A percentile compares a stretch with the other conserved stretches of the same genome.
These are phyloP conservation scores for Gonocerus acuteangulatus DNA, from an alignment of 2,888 invertebrate species.

Conservation along the genomic window DNA sequence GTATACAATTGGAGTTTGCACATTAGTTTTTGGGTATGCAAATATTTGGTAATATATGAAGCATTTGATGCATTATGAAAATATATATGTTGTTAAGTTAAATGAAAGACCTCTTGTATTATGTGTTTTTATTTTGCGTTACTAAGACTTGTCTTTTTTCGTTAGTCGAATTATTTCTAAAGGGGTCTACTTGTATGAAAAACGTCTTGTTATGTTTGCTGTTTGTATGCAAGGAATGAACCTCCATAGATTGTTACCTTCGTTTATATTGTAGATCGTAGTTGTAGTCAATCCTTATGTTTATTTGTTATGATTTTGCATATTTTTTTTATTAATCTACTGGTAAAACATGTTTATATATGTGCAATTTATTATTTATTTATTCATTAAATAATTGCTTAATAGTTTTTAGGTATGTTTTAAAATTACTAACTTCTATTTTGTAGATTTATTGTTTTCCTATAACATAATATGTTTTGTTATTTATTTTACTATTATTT, in stretches of 20 bases:
- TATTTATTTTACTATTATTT: no score
- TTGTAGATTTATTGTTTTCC: no score
- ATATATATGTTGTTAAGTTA: constrained; percentile 1
- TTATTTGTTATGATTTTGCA: no score
- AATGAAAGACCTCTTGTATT: constrained; percentile 7
- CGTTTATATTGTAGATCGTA: not conserved
- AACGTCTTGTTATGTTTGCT: not conserved
- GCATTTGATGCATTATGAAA: constrained; percentile 23
- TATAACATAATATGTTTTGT: no score
- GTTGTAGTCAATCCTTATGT: no score
- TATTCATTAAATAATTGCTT: no score
- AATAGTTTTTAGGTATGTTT: no score
- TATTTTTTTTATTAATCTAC: no score
- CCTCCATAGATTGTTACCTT: not conserved
- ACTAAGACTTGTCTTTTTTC: not conserved
- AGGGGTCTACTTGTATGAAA: no score
- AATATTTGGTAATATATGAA: constrained; percentile 1
- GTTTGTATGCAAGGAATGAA: not conserved
- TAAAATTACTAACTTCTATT: no score
- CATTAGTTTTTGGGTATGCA: constrained; percentile 6
- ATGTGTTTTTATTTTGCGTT: not conserved
- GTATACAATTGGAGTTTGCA: constrained; percentile 19
- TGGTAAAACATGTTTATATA: no score
- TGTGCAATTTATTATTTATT: no score
- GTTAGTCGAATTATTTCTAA: not conserved